These are phyloP conservation scores for Platichthys stellatus DNA, from an alignment of 2,113 vertebrate genomes.

Conservation along the genomic window DNA sequence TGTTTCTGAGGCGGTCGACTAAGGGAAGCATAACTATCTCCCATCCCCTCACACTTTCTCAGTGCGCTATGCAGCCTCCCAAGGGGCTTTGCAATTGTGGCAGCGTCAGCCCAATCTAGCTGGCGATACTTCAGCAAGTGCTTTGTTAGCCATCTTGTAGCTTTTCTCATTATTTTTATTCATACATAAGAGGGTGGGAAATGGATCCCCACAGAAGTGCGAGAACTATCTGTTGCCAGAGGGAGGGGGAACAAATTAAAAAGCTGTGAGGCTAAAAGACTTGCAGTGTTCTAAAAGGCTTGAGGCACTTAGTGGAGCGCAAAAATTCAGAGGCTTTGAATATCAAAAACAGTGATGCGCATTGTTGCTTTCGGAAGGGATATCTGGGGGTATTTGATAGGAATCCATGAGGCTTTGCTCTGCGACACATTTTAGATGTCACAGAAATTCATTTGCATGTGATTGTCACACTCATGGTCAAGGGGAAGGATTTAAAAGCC, in stretches of 20 bases:
- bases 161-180: slow-evolving; percentile 34
- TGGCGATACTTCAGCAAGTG: slow-evolving; percentile 47
- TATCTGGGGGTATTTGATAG: slow-evolving; percentile 24
- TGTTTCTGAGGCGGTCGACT: slow-evolving; percentile 34
- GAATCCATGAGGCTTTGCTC: slow-evolving; percentile 28
- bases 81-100: slow-evolving; percentile 32
- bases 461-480: slow-evolving; percentile 25
- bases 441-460: slow-evolving; percentile 49
- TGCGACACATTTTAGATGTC: slow-evolving; percentile 37
- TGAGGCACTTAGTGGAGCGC: slow-evolving; percentile 26
- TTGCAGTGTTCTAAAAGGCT: slow-evolving; percentile 49
- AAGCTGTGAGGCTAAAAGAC: slow-evolving; percentile 40
- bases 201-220: slow-evolving; percentile 46
- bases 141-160: slow-evolving; percentile 53
- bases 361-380: slow-evolving; percentile 34
- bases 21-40: slow-evolving; percentile 26
- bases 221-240: slow-evolving; percentile 38
- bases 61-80: slow-evolving; percentile 45
- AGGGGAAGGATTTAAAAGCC: slow-evolving; percentile 28
- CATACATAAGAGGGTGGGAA: slow-evolving; percentile 49
- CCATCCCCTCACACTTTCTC: slow-evolving; percentile 35
- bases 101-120: slow-evolving; percentile 40
- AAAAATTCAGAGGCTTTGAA: slow-evolving; percentile 44
- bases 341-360: slow-evolving; percentile 4
- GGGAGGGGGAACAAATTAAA: slow-evolving; percentile 53